Evolutionary conservation across 2,888 invertebrate species (phyloP), one percentile per base, ranked within the genome.

Genomic region (Dryocosmus kuriphilus): DNA sequence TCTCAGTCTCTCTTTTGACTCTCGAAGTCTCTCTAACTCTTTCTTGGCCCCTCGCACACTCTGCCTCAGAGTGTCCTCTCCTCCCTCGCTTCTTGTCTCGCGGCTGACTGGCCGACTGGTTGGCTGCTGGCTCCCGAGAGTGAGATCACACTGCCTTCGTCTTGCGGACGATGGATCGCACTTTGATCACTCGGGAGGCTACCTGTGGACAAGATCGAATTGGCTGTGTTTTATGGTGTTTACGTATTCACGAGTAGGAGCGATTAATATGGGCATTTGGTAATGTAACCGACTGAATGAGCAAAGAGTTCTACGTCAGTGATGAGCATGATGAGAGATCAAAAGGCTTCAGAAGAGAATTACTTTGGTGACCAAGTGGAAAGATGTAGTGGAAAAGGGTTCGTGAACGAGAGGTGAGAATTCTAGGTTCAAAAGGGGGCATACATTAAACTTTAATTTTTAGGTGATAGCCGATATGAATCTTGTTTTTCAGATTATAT

Each of bases 141-240:
- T 86, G 86, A 88, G 86, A 86, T 87, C 88, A 78, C 83, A 55
- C 78, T 82, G 84, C 83, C 82, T 85, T 80, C 85, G 83, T 82
- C 82, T 83, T 79, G 81, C 81, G 80, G 63, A 61, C 32, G 61
- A 57, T 77, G 76, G 57, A 71, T 82, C 80, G 81, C 80, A 79
- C 81, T 79, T 80, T 76, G 80, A 82, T 80, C 75, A 60, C 63
- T 62, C 51, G 74, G 62, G 27, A 61, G 77, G 81, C 84, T 83
- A 84, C 83, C 84, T 84, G 84, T 78, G 76, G 80, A 78, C 78
- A 75, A 55, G 75, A 62, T 63, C 57, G 67, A 79, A 80, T 67
- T 77, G 81, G 78, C 80, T 78, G 77, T 81, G 80, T 77, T 82
- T 80, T 79, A 79, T 74, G 81, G 76, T 76, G 81, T 79, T 79